Evolutionary conservation across 2,797 vertebrate species (phyloP), one percentile per base, ranked within the genome.

Genomic region (Sebastes diaconus): DNA sequence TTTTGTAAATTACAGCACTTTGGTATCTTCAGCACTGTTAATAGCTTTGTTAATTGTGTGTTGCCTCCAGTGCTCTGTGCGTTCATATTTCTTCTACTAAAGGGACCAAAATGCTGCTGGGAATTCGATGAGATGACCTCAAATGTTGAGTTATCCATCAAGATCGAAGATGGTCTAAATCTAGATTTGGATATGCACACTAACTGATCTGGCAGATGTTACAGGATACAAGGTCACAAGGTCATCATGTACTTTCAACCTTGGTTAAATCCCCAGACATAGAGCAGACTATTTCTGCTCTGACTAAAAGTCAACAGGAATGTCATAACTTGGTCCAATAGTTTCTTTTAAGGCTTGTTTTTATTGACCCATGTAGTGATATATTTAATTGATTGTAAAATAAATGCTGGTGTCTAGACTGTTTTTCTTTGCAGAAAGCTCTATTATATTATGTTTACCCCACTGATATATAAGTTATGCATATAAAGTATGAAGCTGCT

Each of bases 311-410:
- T 39, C 20, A 36, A 55, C 70, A 77, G 66, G 58, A 77, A 50
- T 73, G 7, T 68, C n/a, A 20, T 52, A 6, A 68, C 64, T 36
- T 72, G 36, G 61, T 72, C 52, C 29, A 73, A 27, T 59, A 8
- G 14, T 71, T 63, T 74, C 1, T 57, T 75, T 57, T 24, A 39
- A 29, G 13, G 14, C 18, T 25, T 76, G 5, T 61, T 69, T 73
- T 71, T 36, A 22, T 64, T 63, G 18, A 70, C 3, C 2, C 3
- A 11, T 73, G 2, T 6, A 58, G 16, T 10, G 3, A 6, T 63
- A 18, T 39, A 77, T 82, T 70, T 79, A 55, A 77, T 77, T 68
- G 22, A 8, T 11, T 55, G 34, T 58, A 25, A 66, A 83, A 79
- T 75, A 80, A 74, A 71, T 65, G 8, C 8, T 77, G 13, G 3